These are phyloP conservation scores for Tretioscincus oriximinensis DNA, from an alignment of 2,113 vertebrate genomes.

Conservation along the genomic window DNA sequence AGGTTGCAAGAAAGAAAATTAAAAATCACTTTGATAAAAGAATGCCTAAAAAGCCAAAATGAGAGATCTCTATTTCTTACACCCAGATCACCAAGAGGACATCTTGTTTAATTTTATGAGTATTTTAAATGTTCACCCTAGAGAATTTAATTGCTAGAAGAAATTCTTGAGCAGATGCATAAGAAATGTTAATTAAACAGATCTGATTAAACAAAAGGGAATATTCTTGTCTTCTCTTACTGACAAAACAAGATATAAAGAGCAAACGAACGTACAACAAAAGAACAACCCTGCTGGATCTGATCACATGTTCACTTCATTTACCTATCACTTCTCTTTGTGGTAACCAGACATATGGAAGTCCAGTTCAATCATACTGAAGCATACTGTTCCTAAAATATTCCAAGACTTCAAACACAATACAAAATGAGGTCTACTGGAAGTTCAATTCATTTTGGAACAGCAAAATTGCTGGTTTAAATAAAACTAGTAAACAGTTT, in stretches of 20 bases:
- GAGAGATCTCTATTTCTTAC: neutral
- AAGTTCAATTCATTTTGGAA: neutral
- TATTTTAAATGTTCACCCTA: neutral
- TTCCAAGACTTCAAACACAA: neutral
- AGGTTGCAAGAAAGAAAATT: too few relatives aligned
- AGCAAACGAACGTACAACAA: too few relatives aligned
- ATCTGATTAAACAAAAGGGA: fast-evolving
- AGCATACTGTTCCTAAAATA: too few relatives aligned
- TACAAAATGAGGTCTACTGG: slow-evolving; percentile 35
- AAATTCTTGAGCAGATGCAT: neutral
- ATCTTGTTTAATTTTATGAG: fast-evolving
- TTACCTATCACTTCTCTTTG: too few relatives aligned
- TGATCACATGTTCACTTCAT: too few relatives aligned
- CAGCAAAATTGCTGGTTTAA: slow-evolving; percentile 40
- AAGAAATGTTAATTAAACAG: neutral
- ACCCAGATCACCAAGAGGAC: neutral
- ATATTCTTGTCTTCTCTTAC: neutral
- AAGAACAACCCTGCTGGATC: too few relatives aligned
- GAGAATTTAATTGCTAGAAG: too few relatives aligned
- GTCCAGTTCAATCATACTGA: too few relatives aligned
- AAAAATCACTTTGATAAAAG: neutral
- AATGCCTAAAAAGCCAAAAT: neutral
- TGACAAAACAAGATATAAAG: slow-evolving; percentile 20
- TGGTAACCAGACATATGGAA: too few relatives aligned
- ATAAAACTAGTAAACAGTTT: neutral